These are phyloP conservation scores for Germaria angustata DNA, from an alignment of 2,888 invertebrate genomes.

Conservation along the genomic window DNA sequence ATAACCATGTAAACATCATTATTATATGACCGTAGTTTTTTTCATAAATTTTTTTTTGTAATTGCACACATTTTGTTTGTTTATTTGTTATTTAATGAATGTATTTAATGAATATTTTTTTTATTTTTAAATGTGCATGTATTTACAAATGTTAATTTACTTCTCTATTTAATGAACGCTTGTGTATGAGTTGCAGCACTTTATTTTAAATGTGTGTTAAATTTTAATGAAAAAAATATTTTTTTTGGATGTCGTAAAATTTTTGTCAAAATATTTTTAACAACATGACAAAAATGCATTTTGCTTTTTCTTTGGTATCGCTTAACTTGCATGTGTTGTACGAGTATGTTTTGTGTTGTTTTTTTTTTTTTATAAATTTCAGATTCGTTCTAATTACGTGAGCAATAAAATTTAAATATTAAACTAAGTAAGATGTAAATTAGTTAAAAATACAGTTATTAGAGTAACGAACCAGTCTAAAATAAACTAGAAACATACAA, in stretches of 20 bases:
- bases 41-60: neutral
- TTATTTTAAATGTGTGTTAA: slow-evolving; percentile 43
- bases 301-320: neutral
- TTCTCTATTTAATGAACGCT: neutral
- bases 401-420: slow-evolving; percentile 11
- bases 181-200: neutral
- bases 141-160: slow-evolving; percentile 10
- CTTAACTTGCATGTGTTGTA: neutral
- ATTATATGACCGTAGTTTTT: slow-evolving; percentile 57
- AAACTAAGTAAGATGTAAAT: neutral
- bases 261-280: slow-evolving; percentile 39
- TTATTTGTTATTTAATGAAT: slow-evolving; percentile 25
- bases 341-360: neutral
- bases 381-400: slow-evolving; percentile 48
- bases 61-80: slow-evolving; percentile 18
- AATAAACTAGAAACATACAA: no score
- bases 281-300: neutral
- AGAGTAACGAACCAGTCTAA: neutral
- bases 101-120: neutral
- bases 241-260: neutral
- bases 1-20: slow-evolving; percentile 43
- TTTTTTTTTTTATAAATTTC: slow-evolving; percentile 5
- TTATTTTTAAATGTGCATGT: neutral
- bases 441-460: neutral
- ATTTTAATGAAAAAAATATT: slow-evolving; percentile 40